Evolutionary conservation across 2,888 invertebrate genomes (phyloP).

Genomic region (Drosophila subsilvestris): DNA sequence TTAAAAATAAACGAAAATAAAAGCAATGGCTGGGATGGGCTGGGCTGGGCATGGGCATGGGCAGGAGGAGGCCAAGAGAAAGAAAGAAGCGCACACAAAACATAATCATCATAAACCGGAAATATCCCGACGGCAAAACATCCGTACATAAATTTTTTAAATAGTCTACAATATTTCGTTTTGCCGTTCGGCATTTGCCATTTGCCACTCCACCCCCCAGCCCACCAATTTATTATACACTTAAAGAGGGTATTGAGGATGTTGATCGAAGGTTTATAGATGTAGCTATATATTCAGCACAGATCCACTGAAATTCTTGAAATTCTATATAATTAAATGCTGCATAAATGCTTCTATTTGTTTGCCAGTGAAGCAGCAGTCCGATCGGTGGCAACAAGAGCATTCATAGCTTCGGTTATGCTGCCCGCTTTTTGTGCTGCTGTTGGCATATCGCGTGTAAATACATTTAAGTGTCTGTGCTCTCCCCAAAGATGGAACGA

Average conservation of each 20-base stretch:
- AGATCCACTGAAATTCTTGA: too few species aligned
- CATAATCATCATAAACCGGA: constrained; percentile 81
- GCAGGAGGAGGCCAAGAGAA: background rate
- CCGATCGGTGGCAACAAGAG: too few species aligned
- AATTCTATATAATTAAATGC: too few species aligned
- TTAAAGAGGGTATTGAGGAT: background rate
- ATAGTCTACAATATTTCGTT: constrained; percentile 77
- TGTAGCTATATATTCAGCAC: background rate
- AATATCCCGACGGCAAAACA: constrained; percentile 80
- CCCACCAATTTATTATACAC: background rate
- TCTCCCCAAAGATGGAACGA: constrained; percentile 43
- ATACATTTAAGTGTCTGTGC: constrained; percentile 70
- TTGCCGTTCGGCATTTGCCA: constrained; percentile 62
- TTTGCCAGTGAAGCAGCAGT: too few species aligned
- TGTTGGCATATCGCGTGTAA: constrained; percentile 63
- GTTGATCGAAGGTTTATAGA: background rate
- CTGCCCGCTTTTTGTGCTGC: constrained; percentile 10
- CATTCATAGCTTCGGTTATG: background rate
- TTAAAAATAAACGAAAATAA: constrained; percentile 75
- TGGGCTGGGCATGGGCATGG: background rate
- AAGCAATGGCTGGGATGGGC: constrained; percentile 23
- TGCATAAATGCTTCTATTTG: too few species aligned
- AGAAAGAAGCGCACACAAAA: constrained; percentile 51
- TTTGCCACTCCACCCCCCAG: constrained; percentile 12
- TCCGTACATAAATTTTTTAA: constrained; percentile 80